These are phyloP conservation scores for Lithophane socia DNA, from an alignment of 2,888 invertebrate genomes.

Conservation along the genomic window DNA sequence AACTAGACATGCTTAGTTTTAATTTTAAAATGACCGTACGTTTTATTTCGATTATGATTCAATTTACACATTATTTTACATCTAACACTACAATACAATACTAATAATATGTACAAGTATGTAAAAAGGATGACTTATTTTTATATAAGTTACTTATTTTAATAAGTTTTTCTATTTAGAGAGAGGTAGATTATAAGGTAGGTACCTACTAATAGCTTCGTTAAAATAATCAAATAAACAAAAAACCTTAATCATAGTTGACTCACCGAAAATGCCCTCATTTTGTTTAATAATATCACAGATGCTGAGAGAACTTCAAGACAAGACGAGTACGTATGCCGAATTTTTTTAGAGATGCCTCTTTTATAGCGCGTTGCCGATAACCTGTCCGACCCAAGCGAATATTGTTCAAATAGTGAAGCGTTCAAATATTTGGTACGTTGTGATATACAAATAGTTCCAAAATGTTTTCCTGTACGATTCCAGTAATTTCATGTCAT, in stretches of 20 bases:
- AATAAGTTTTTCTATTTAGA: background rate
- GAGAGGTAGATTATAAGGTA: no score
- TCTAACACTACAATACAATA: no score
- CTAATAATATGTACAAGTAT: no score
- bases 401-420: conserved; percentile 68
- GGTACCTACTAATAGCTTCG: no score
- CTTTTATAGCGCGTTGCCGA: conserved; percentile 67
- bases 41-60: no score
- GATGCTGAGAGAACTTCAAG: conserved; percentile 40
- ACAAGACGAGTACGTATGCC: conserved; percentile 43
- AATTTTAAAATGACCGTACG: no score
- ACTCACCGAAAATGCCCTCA: conserved; percentile 77
- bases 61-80: no score
- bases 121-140: no score
- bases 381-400: conserved; percentile 61
- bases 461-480: conserved; percentile 70
- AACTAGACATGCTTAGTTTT: no score
- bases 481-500: conserved; percentile 64
- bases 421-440: conserved; percentile 39
- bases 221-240: background rate
- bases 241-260: background rate
- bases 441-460: conserved; percentile 34
- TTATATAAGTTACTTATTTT: no score
- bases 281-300: conserved; percentile 64
- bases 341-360: conserved; percentile 51